Evolutionary conservation across 2,888 invertebrate species (phyloP), one percentile per base, ranked within the genome.

Genomic region (Aporophyla lueneburgensis): DNA sequence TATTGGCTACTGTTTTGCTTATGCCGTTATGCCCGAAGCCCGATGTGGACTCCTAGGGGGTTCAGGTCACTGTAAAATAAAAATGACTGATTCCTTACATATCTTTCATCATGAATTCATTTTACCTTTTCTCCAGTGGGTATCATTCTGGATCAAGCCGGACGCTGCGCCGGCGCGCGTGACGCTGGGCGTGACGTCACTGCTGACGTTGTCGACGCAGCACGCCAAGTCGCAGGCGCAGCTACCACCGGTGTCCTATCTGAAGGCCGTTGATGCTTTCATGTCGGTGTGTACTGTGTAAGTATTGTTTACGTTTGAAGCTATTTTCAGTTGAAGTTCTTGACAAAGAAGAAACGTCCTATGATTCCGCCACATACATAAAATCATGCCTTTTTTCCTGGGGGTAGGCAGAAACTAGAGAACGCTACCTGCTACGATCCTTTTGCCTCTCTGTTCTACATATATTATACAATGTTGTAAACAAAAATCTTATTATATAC

Each of bases 221-320:
- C 99, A 99, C 93, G 99, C 99, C 21, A 99, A 99, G 95, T 99
- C 99, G 83, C 99, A 99, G 93, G 98, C 99, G n/a, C 98, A 99
- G 53, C 95, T 99, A 40, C 99, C 99, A 0, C 99, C 99, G 0
- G 99, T 99, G 7, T 99, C 99, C 2, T 99, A 99, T 93, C 96
- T 99, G 66, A 99, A 99, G 93, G 99, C 99, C 0, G 99, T 99
- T 5, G 99, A 99, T 91, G 98, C 98, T 0, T 99, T 99, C 92
- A 99, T 99, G 99, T 99, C 99, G 24, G 98, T 98, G 33, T 99
- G 99, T 93, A 99, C 99, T 70, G 97, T 99, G 97, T 98, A 93
- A 97, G 97, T 97, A 88, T 81, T 33, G 0, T 14, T 40, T 12
- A 49, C 27, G 21, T 51, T 66, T 51, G 2, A 7, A 27, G 7